Base-by-base conservation (phyloP, 2,888 invertebrate species). In the Phaedon cochleariae region DNA sequence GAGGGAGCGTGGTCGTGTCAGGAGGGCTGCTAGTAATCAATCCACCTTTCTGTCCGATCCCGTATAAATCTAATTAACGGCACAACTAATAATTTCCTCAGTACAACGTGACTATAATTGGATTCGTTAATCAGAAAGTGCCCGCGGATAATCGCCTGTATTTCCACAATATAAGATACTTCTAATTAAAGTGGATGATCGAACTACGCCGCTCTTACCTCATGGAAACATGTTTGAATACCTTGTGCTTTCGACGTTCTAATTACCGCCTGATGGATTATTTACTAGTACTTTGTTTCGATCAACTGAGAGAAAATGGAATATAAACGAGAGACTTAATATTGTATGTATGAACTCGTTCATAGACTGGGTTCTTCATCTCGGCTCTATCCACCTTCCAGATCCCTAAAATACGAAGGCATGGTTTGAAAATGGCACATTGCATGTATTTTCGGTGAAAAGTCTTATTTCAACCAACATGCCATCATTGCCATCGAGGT, bases 71-170 rank as follows among this genome's bases (percentile, higher is more conserved):
- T 82, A 83, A 83, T 83, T 82, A 83, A 82, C 81, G 76, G 77
- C 79, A 79, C 80, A 82, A 82, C 81, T 82, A 83, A 83, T 82
- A 82, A 83, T 82, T 83, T 82, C 79, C 82, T 79, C 76, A 71
- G 77, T 77, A 82, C 81, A 82, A 81, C 81, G 81, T 79, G 81
- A 81, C 83, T 83, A 83, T 83, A 85, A 83, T 83, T 83, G 82
- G 82, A 81, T 83, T 83, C 80, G 82, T 83, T 82, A 82, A 82
- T 82, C 82, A 81, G 79, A 81, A 81, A 81, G 77, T 79, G 81
- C 81, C 81, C 80, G 80, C 79, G 82, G 82, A 79, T 82, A 80
- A 82, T 81, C 81, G 82, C 79, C 76, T 74, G 69, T 75, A 75
- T 77, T 78, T 78, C 76, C 77, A 75, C 76, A 76, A 76, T 77